Conservation (phyloP, 2,113 vertebrate genomes). For the Numida meleagris region DNA sequence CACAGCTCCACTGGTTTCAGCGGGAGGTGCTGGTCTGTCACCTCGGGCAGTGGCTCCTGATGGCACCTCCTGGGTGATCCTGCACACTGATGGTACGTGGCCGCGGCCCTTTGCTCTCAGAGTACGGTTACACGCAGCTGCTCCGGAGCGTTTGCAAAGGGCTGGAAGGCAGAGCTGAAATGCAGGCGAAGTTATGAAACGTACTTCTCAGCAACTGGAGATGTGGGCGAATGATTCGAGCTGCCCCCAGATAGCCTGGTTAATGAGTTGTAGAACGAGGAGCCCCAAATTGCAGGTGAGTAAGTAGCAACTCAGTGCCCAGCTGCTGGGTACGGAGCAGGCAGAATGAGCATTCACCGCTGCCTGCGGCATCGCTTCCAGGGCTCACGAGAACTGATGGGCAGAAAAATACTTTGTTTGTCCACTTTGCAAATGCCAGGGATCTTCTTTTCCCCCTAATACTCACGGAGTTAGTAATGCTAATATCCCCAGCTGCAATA, state of each 20-base stretch:
- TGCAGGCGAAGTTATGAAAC: accelerated
- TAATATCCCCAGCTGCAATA: neutral
- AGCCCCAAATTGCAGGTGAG: neutral
- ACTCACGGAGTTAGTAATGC: neutral
- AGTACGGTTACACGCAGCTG: accelerated
- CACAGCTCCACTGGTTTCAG: neutral
- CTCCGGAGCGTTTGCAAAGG: neutral
- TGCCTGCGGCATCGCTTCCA: neutral
- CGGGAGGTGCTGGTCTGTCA: neutral
- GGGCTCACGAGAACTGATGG: neutral
- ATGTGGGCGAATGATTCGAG: neutral
- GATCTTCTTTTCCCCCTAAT: neutral
- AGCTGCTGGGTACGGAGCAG: neutral
- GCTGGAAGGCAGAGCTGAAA: neutral
- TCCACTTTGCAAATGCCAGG: neutral
- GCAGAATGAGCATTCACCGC: neutral
- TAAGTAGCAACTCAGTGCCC: neutral
- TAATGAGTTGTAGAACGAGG: neutral
- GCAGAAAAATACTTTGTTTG: neutral
- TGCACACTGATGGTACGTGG: accelerated
- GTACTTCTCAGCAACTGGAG: neutral
- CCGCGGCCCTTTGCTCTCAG: accelerated
- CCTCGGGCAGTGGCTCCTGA: neutral
- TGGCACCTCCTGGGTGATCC: accelerated
- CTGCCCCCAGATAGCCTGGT: neutral